These are phyloP conservation scores for Dipodomys ordii DNA, from an alignment of 2,113 vertebrate genomes.

Conservation along the genomic window DNA sequence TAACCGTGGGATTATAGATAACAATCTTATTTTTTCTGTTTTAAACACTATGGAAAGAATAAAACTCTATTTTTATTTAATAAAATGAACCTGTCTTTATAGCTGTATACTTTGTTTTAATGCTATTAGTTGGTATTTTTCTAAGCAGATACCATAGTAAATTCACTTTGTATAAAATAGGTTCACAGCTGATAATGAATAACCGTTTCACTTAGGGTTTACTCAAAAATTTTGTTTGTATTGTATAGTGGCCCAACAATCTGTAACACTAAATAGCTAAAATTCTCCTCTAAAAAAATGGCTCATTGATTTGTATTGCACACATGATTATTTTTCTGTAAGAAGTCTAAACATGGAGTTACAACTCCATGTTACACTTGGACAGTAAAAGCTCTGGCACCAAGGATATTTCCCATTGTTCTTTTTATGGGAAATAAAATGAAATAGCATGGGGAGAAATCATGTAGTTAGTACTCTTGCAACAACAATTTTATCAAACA, in stretches of 20 bases:
- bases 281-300: neutral
- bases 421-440: constrained; percentile 80
- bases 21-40: neutral
- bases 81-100: neutral
- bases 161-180: neutral
- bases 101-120: constrained; percentile 43
- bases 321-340: constrained; percentile 71
- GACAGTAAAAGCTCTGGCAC: constrained; percentile 65
- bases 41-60: neutral
- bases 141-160: constrained; percentile 41
- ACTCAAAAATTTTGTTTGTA: rapidly evolving
- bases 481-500: constrained; percentile 59
- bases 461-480: constrained; percentile 47
- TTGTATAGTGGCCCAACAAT: neutral
- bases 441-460: constrained; percentile 63
- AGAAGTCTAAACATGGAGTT: constrained; percentile 47
- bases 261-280: constrained; percentile 6
- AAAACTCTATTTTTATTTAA: constrained; percentile 31
- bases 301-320: neutral
- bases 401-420: constrained; percentile 69
- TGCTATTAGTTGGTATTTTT: constrained; percentile 18
- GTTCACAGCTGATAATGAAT: constrained; percentile 15
- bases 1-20: neutral
- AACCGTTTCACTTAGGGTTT: constrained; percentile 29
- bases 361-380: constrained; percentile 50